Evolutionary conservation across 2,113 vertebrate species (phyloP).

Genomic region (Nibea albiflora): DNA sequence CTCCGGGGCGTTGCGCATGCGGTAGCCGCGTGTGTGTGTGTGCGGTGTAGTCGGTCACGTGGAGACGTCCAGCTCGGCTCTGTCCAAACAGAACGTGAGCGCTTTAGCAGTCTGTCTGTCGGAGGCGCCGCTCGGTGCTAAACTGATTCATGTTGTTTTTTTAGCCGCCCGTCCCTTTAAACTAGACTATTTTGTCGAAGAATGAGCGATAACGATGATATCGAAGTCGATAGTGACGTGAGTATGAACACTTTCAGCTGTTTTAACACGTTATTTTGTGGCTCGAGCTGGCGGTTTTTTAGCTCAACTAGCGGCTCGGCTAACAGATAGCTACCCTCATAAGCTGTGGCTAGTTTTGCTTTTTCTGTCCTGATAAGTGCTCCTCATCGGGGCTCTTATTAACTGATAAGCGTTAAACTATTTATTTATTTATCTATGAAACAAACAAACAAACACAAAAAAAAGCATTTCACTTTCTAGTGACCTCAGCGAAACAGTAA

Average conservation of each 20-base stretch:
- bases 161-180: slow-evolving; percentile 75
- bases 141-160: slow-evolving; percentile 80
- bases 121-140: slow-evolving; percentile 69
- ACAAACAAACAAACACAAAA: too few species aligned
- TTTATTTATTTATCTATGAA: too few species aligned
- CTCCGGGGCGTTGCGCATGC: slow-evolving; percentile 26
- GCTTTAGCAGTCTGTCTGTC: slow-evolving; percentile 67
- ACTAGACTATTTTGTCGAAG: slow-evolving; percentile 80
- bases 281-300: slow-evolving; percentile 46
- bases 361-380: slow-evolving; percentile 18
- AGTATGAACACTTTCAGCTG: slow-evolving; percentile 76
- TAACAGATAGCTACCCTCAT: slow-evolving; percentile 63
- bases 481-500: slow-evolving; percentile 49
- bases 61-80: slow-evolving; percentile 72
- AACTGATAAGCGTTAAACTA: neutral
- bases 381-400: slow-evolving; percentile 33
- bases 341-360: slow-evolving; percentile 56
- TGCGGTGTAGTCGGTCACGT: slow-evolving; percentile 84
- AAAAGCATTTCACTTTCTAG: slow-evolving; percentile 19
- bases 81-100: slow-evolving; percentile 75
- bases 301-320: slow-evolving; percentile 70
- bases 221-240: slow-evolving; percentile 99
- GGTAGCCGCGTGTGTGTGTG: slow-evolving; percentile 66
- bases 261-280: slow-evolving; percentile 40
- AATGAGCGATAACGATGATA: slow-evolving; percentile 99